A percentile compares a stretch with the other conserved stretches of the same genome.
phyloP scores from a whole-genome alignment of 2,113 vertebrate genomes.

The Anhinga anhinga region DNA sequence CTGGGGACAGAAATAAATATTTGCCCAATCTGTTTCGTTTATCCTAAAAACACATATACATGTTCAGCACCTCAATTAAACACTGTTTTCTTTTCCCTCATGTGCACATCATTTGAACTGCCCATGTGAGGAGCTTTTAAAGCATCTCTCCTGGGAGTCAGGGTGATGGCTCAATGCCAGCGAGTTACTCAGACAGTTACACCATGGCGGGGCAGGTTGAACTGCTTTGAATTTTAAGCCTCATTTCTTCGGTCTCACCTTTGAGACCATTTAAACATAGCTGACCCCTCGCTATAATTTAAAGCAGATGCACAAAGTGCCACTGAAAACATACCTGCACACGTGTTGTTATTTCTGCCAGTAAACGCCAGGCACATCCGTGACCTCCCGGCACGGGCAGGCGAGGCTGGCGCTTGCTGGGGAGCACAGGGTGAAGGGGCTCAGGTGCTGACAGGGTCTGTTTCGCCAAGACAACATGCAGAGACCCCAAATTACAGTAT shows the following conservation, averaged over 20 bases:
- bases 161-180: neutral
- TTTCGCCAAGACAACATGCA: neutral
- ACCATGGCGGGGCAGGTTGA: neutral
- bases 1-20: constrained; percentile 42
- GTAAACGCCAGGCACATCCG: neutral
- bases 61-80: neutral
- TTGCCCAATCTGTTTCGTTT: constrained; percentile 31
- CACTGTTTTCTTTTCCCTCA: neutral
- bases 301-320: neutral
- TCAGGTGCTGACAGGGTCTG: neutral
- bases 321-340: neutral
- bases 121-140: neutral
- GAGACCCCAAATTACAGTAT: neutral
- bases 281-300: neutral
- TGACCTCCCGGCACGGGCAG: accelerated
- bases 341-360: accelerated
- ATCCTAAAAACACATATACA: constrained; percentile 10
- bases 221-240: constrained; percentile 8
- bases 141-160: neutral
- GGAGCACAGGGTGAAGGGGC: neutral
- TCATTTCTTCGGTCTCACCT: constrained; percentile 1
- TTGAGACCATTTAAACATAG: neutral
- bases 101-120: neutral
- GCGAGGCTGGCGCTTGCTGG: accelerated
- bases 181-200: neutral